phyloP scores from a whole-genome alignment of 2,888 invertebrate genomes.

The Limnephilus lunatus region DNA sequence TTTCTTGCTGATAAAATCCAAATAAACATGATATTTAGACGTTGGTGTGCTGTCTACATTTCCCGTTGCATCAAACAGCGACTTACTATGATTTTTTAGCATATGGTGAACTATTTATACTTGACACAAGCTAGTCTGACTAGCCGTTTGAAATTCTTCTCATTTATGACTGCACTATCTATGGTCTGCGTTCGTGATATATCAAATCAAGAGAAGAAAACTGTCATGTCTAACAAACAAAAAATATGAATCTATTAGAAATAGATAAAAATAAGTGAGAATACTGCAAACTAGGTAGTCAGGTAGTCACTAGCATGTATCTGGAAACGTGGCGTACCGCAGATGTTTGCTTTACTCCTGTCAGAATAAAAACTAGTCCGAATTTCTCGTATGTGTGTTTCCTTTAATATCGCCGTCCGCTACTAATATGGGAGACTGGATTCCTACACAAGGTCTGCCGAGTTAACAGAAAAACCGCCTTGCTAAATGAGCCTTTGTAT shows the following conservation, averaged over 20 bases:
- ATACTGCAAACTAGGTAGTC: background rate
- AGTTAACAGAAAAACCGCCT: background rate
- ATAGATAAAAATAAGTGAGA: background rate
- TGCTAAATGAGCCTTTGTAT: slow-evolving; percentile 2
- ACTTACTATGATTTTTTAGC: too few species aligned
- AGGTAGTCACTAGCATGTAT: background rate
- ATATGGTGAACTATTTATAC: too few species aligned
- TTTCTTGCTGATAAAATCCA: too few species aligned
- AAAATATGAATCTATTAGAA: background rate
- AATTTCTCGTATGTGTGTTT: background rate
- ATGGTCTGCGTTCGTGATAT: background rate
- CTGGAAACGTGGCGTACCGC: background rate
- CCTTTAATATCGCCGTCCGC: background rate
- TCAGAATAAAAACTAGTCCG: background rate
- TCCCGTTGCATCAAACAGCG: too few species aligned
- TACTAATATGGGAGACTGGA: background rate
- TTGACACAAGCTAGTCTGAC: background rate
- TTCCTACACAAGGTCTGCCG: background rate
- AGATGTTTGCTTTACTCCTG: background rate
- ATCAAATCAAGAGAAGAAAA: background rate
- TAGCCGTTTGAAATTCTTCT: background rate
- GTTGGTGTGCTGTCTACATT: too few species aligned
- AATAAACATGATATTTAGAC: too few species aligned
- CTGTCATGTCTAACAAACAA: background rate
- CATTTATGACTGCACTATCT: background rate